Percentiles rank a stretch among this genome's conserved stretches.
phyloP scores from a whole-genome alignment of 64 coral and sea anemone genomes.

The Dendrophyllia cribrosa region DNA sequence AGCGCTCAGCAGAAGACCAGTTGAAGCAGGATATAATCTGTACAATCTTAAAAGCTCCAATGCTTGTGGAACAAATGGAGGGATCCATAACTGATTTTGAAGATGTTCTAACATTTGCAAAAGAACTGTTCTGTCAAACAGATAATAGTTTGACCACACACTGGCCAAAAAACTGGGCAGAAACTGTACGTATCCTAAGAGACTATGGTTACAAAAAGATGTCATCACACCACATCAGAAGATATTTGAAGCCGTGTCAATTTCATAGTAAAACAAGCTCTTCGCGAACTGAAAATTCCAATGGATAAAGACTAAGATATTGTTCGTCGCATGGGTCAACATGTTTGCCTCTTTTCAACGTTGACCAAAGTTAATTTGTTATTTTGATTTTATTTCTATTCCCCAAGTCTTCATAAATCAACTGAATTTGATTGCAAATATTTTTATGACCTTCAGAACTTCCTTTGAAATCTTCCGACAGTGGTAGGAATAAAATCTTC shows the following conservation, averaged over 20 bases:
- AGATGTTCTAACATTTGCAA: slow-evolving; percentile 11
- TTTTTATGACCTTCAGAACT: slow-evolving; percentile 1
- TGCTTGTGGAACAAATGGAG: slow-evolving; percentile 6
- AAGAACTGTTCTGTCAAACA: not conserved
- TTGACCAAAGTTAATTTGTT: too few species aligned
- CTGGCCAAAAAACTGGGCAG: slow-evolving; percentile 25
- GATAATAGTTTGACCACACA: not conserved
- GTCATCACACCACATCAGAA: too few species aligned
- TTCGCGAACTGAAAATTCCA: not conserved
- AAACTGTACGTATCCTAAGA: not conserved
- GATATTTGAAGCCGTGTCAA: too few species aligned
- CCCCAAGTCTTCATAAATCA: too few species aligned
- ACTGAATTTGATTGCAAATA: too few species aligned
- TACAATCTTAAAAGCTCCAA: not conserved
- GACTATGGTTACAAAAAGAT: slow-evolving; percentile 2
- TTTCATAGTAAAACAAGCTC: too few species aligned
- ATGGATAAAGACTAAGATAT: too few species aligned
- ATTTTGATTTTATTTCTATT: too few species aligned
- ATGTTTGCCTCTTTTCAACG: too few species aligned
- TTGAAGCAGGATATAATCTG: not conserved
- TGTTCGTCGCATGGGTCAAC: too few species aligned
- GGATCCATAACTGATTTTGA: slow-evolving; percentile 3
- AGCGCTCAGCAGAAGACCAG: not conserved
- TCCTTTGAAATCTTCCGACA: too few species aligned
- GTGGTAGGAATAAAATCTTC: too few species aligned